A percentile compares a stretch with the other conserved stretches of the same genome.
These are phyloP conservation scores for Tuberolachnus salignus DNA, from an alignment of 2,888 invertebrate species.

Conservation along the genomic window DNA sequence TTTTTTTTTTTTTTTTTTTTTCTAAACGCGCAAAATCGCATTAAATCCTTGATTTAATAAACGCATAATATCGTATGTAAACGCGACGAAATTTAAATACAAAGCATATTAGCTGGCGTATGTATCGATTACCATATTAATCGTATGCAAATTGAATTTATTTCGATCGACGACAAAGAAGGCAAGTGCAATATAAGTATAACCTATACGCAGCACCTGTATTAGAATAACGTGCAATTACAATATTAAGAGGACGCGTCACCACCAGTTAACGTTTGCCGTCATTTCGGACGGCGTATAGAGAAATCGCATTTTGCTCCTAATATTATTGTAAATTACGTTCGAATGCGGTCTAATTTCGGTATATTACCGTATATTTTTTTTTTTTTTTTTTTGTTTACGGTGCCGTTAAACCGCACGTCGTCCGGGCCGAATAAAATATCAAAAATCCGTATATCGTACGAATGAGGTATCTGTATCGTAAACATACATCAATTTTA, in stretches of 20 bases:
- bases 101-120: not conserved
- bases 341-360: slow-evolving; percentile 11
- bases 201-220: too few relatives aligned
- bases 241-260: too few relatives aligned
- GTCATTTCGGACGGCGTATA: too few relatives aligned
- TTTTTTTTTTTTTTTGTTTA: too few relatives aligned
- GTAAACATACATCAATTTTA: slow-evolving; percentile 21
- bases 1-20: too few relatives aligned
- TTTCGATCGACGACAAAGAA: slow-evolving; percentile 11
- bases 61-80: not conserved
- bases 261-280: too few relatives aligned
- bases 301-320: too few relatives aligned
- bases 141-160: not conserved
- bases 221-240: too few relatives aligned
- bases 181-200: slow-evolving; percentile 5
- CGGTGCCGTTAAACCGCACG: not conserved
- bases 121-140: slow-evolving; percentile 8
- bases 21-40: too few relatives aligned
- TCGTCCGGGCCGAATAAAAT: not conserved
- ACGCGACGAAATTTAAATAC: slow-evolving; percentile 31
- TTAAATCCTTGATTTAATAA: not conserved
- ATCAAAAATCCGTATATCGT: not conserved
- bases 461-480: too few relatives aligned
- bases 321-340: too few relatives aligned
- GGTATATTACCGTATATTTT: slow-evolving; percentile 1